These are phyloP conservation scores for Pantherophis guttatus DNA, from an alignment of 2,113 vertebrate genomes.

Conservation along the genomic window DNA sequence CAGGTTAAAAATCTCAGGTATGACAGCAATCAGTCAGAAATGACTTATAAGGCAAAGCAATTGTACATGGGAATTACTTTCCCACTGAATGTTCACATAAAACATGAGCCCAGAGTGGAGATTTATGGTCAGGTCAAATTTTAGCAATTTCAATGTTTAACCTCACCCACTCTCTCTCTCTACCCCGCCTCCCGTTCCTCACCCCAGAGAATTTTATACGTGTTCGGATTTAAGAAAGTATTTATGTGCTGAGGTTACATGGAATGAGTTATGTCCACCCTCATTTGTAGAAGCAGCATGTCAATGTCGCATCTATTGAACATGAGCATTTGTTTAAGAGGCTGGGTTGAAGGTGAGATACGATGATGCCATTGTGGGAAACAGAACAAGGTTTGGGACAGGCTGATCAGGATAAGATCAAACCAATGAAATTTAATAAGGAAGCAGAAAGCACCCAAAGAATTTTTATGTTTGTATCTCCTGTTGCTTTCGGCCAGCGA, in stretches of 20 bases:
- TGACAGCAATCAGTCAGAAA: constrained; percentile 25
- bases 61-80: constrained; percentile 24
- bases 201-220: not conserved
- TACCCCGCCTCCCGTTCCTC: not conserved
- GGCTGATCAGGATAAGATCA: not conserved
- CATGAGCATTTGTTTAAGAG: not conserved
- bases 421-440: not conserved
- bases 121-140: constrained; percentile 30
- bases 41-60: not conserved
- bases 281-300: not conserved
- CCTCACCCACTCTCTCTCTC: not conserved
- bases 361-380: not conserved
- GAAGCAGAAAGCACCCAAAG: not conserved
- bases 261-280: not conserved
- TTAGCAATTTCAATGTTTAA: constrained; percentile 21
- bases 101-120: not conserved
- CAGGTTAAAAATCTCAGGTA: not conserved
- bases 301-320: not conserved
- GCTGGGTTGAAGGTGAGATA: not conserved
- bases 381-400: not conserved
- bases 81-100: constrained; percentile 22
- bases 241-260: constrained; percentile 7
- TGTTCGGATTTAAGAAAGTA: constrained; percentile 42
- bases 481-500: not conserved
- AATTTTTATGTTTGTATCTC: not conserved